Conservation (phyloP, 2,888 invertebrate genomes). For the Helicoverpa assulta region DNA sequence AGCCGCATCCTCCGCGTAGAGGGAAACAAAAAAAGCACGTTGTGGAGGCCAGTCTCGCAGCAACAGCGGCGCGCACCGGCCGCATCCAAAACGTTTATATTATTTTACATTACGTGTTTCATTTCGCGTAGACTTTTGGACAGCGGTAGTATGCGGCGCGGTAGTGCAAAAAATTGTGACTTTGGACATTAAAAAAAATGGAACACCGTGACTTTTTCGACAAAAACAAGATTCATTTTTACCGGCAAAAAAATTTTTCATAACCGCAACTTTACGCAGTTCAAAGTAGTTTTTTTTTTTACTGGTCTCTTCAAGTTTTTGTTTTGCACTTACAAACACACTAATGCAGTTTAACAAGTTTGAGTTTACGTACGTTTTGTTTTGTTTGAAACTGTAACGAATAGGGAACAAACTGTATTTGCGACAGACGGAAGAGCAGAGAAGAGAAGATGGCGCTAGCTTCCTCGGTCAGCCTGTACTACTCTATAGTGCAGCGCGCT, state of each 20-base stretch:
- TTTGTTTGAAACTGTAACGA: conserved; percentile 76
- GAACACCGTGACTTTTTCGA: conserved; percentile 74
- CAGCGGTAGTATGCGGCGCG: conserved; percentile 86
- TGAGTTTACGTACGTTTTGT: conserved; percentile 80
- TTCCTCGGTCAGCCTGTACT: conserved; percentile 92
- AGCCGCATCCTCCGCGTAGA: conserved; percentile 81
- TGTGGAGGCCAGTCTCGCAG: conserved; percentile 80
- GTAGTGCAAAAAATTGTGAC: conserved; percentile 87
- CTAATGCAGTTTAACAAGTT: conserved; percentile 77
- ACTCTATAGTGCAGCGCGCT: conserved; percentile 92
- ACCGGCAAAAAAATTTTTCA: conserved; percentile 79
- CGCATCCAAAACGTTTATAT: conserved; percentile 85
- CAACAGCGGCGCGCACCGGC: conserved; percentile 86
- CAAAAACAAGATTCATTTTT: conserved; percentile 65
- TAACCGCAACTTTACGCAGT: conserved; percentile 87
- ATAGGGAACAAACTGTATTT: conserved; percentile 78
- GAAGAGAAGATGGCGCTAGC: conserved; percentile 89
- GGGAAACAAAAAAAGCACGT: conserved; percentile 84
- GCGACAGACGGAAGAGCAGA: conserved; percentile 75
- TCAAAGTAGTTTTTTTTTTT: conserved; percentile 84
- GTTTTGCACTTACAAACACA: conserved; percentile 72
- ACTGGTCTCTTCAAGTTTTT: conserved; percentile 77
- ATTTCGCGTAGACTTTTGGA: conserved; percentile 89
- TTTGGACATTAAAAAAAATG: conserved; percentile 82
- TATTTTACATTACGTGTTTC: conserved; percentile 89